Conservation (phyloP, 1,140 invertebrate species). For the Caenorhabditis remanei region DNA sequence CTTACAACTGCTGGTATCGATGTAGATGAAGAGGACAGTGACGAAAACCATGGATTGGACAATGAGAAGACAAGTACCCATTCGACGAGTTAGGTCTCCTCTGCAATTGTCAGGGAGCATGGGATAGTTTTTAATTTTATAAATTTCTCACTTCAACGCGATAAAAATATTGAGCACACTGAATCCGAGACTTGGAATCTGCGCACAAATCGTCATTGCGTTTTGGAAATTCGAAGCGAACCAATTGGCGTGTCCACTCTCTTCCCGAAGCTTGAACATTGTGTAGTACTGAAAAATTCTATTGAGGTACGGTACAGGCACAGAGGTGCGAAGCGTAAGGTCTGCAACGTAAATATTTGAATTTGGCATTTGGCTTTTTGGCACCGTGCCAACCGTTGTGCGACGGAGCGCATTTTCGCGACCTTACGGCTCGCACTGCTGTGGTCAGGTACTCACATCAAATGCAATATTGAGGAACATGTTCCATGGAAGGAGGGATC, state of each 20-base stretch:
- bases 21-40: slow-evolving; percentile 28
- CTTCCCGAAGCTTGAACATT: slow-evolving; percentile 30
- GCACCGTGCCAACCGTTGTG: no score
- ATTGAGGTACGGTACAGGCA: no score
- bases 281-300: slow-evolving; percentile 17
- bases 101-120: neutral
- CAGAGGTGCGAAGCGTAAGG: no score
- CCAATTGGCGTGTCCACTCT: slow-evolving; percentile 1
- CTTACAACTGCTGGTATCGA: neutral
- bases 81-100: slow-evolving; percentile 26
- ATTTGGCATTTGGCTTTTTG: no score
- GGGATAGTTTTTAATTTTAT: no score
- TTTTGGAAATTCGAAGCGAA: slow-evolving; percentile 19
- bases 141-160: neutral
- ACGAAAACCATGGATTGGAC: slow-evolving; percentile 13
- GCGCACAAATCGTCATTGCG: slow-evolving; percentile 25
- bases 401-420: no score
- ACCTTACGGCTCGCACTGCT: no score
- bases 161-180: slow-evolving; percentile 43
- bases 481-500: slow-evolving; percentile 2
- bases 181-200: slow-evolving; percentile 13
- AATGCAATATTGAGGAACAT: slow-evolving; percentile 48
- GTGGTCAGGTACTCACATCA: neutral
- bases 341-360: no score
- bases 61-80: neutral